phyloP scores from a whole-genome alignment of 1,140 invertebrate species.

The Tetranychus urticae region DNA sequence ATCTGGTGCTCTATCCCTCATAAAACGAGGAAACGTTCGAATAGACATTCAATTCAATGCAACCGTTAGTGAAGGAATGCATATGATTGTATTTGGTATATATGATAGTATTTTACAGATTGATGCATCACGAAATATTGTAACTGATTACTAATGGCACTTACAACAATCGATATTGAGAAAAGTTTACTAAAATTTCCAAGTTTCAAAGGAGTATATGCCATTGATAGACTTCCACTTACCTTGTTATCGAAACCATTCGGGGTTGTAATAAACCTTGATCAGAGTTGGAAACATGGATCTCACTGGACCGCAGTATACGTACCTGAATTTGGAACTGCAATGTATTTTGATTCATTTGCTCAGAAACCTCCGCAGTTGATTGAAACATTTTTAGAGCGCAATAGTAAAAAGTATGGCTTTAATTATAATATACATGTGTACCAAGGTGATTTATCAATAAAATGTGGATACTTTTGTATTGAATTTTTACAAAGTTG shows the following conservation, averaged over 20 bases:
- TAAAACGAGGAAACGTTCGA: background rate
- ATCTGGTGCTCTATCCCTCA: background rate
- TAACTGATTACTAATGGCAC: background rate
- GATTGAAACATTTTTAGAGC: background rate
- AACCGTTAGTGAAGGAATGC: background rate
- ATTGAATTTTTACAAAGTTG: background rate
- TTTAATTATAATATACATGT: background rate
- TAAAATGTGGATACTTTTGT: background rate
- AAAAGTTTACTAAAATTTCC: background rate
- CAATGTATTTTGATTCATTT: background rate
- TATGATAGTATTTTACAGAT: background rate
- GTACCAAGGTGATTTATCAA: background rate
- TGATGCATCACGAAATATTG: background rate
- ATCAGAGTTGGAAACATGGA: background rate
- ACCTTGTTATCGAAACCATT: background rate
- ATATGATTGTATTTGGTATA: background rate
- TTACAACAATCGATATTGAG: background rate
- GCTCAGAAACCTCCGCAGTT: background rate
- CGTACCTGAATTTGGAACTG: background rate
- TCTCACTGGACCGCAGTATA: background rate
- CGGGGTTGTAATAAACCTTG: background rate
- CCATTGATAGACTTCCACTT: background rate
- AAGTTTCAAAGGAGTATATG: background rate
- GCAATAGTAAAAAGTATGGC: background rate
- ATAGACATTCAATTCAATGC: background rate